Conservation (phyloP, 2,888 invertebrate genomes). For the Abrostola tripartita region DNA sequence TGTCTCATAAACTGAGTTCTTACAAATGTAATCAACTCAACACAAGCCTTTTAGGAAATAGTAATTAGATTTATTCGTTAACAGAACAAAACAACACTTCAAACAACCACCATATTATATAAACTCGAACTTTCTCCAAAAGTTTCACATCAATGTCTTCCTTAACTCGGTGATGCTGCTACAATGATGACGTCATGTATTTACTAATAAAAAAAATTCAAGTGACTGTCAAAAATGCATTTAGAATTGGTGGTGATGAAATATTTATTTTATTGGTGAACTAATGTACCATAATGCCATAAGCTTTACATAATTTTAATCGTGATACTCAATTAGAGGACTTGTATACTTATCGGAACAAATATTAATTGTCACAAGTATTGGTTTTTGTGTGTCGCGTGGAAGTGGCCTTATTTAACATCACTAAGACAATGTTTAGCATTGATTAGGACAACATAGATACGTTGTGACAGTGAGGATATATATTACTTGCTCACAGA, state of each 20-base stretch:
- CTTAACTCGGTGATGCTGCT: slow-evolving; percentile 72
- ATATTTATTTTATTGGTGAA: slow-evolving; percentile 76
- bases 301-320: slow-evolving; percentile 82
- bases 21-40: background rate
- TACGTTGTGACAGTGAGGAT: background rate
- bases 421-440: slow-evolving; percentile 2
- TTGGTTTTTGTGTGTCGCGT: slow-evolving; percentile 70
- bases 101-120: background rate
- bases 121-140: background rate
- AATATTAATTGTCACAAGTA: slow-evolving; percentile 77
- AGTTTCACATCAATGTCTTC: slow-evolving; percentile 56
- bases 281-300: slow-evolving; percentile 67
- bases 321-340: slow-evolving; percentile 81
- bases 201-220: slow-evolving; percentile 57
- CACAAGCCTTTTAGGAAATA: background rate
- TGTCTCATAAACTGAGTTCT: background rate
- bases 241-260: slow-evolving; percentile 77
- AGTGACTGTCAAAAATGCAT: slow-evolving; percentile 82
- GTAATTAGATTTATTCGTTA: background rate
- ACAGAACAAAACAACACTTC: background rate
- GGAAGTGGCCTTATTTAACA: slow-evolving; percentile 28
- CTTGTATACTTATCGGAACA: slow-evolving; percentile 73
- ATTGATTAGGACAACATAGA: background rate
- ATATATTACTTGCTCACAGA: too few species aligned
- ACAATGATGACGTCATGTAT: slow-evolving; percentile 71